These are phyloP conservation scores for Pitta sordida DNA, from an alignment of 2,113 vertebrate species.

Conservation along the genomic window DNA sequence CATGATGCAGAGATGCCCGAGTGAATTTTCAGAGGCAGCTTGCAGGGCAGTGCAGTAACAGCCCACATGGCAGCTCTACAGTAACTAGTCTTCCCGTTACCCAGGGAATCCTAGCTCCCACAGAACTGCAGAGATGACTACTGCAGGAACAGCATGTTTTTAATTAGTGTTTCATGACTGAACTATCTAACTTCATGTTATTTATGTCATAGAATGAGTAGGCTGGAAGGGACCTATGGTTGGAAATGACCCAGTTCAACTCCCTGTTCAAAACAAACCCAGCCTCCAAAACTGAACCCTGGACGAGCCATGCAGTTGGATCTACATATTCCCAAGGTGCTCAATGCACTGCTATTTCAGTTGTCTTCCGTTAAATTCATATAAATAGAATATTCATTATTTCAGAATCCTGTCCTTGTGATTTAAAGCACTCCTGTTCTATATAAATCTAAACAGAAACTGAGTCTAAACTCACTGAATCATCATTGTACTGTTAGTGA, in stretches of 20 bases:
- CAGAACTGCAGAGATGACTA: background rate
- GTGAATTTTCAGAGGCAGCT: background rate
- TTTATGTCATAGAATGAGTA: background rate
- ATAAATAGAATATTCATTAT: background rate
- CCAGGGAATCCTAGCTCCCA: background rate
- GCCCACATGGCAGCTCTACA: background rate
- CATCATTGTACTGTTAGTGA: rapidly evolving
- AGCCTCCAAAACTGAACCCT: background rate
- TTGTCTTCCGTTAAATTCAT: background rate
- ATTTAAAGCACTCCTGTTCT: background rate
- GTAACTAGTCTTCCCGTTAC: background rate
- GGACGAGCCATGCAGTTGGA: background rate
- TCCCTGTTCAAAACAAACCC: background rate
- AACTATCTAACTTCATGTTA: background rate
- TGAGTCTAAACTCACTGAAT: background rate
- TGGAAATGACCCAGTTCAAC: background rate
- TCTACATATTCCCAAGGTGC: background rate
- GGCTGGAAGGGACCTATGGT: background rate
- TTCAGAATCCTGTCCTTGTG: background rate
- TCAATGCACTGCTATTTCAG: background rate
- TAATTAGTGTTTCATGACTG: background rate
- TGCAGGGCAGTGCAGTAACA: background rate
- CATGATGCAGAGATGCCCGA: background rate
- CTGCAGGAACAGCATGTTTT: background rate
- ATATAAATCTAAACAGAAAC: background rate